Conservation (phyloP, 2,113 vertebrate genomes). For the Cariama cristata region DNA sequence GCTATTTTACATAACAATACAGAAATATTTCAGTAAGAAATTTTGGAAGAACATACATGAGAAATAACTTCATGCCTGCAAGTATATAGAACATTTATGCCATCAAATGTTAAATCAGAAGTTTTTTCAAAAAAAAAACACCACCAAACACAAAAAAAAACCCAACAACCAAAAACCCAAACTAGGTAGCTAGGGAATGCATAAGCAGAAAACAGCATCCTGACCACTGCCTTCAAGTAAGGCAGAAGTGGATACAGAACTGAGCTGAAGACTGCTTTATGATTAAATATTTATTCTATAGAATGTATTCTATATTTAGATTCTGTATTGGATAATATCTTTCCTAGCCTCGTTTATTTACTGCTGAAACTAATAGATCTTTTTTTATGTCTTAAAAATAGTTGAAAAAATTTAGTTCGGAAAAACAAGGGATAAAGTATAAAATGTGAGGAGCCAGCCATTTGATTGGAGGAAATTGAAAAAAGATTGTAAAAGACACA, state of each 20-base stretch:
- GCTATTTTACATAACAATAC: not conserved
- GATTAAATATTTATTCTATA: not conserved
- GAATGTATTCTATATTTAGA: not conserved
- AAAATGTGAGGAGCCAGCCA: not conserved
- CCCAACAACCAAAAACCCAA: not conserved
- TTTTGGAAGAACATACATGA: not conserved
- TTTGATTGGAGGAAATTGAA: not conserved
- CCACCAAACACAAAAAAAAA: too few relatives aligned
- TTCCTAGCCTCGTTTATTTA: not conserved
- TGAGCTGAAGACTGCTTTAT: not conserved
- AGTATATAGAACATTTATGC: not conserved
- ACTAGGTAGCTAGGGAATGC: not conserved
- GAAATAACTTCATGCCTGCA: not conserved
- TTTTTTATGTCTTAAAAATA: not conserved
- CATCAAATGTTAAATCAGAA: not conserved
- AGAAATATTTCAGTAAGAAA: not conserved
- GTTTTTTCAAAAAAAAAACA: accelerated
- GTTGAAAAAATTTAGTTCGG: not conserved
- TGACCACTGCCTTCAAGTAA: not conserved
- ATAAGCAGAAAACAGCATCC: not conserved
- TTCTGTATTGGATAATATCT: not conserved
- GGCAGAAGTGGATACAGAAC: not conserved
- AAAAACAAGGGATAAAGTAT: not conserved
- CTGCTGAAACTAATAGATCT: not conserved
- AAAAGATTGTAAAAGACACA: not conserved